A percentile compares a stretch with the other conserved stretches of the same genome.
These are phyloP conservation scores for Gouania willdenowi DNA, from an alignment of 2,797 vertebrate species.

Conservation along the genomic window DNA sequence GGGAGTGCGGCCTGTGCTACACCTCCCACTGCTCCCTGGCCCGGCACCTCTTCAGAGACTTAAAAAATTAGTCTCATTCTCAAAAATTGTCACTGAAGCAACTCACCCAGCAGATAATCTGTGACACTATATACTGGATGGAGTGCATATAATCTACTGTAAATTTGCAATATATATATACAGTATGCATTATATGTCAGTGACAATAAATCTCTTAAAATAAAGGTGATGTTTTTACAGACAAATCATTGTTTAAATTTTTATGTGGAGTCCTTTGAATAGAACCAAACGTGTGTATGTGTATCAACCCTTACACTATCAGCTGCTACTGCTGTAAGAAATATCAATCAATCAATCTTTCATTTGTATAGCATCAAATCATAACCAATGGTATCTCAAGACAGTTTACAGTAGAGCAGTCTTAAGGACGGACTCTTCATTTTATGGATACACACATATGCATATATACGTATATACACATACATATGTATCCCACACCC, in stretches of 20 bases:
- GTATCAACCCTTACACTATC: constrained; percentile 36
- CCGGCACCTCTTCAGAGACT: constrained; percentile 94
- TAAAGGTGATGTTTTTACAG: constrained; percentile 79
- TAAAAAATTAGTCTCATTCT: constrained; percentile 77
- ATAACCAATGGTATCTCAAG: too few species aligned
- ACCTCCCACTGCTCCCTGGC: constrained; percentile 92
- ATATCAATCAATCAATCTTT: too few species aligned
- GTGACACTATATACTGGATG: constrained; percentile 2
- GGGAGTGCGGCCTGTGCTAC: constrained; percentile 95
- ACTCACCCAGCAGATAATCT: not conserved
- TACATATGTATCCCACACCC: too few species aligned
- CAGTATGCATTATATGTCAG: constrained; percentile 73
- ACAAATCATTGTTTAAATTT: constrained; percentile 62
- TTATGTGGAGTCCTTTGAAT: constrained; percentile 37
- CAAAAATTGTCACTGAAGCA: constrained; percentile 20
- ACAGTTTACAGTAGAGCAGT: too few species aligned
- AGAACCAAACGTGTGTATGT: constrained; percentile 30
- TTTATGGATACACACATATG: too few species aligned
- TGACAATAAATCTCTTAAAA: constrained; percentile 86
- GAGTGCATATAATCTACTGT: constrained; percentile 21
- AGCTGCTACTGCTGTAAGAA: constrained; percentile 45
- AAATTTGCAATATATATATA: constrained; percentile 54
- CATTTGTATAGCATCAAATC: too few species aligned
- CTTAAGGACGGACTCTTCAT: too few species aligned
- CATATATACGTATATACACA: too few species aligned